A percentile compares a stretch with the other conserved stretches of the same genome.
phyloP scores from a whole-genome alignment of 2,888 invertebrate species.

The Venustoraphidia nigricollis region DNA sequence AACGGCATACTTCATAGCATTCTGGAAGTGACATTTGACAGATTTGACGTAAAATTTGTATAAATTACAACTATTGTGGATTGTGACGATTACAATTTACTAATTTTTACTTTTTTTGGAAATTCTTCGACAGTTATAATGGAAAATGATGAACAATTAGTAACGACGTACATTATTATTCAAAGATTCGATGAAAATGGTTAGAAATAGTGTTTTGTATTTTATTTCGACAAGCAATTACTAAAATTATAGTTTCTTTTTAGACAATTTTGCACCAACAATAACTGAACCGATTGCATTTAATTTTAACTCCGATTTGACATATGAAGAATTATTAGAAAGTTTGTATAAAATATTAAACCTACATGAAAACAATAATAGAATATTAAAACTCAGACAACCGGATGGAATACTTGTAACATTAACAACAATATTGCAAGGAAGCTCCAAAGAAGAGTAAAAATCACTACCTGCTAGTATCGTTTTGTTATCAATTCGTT shows the following conservation, averaged over 20 bases:
- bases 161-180: not conserved
- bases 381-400: slow-evolving; percentile 30
- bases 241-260: too few relatives aligned
- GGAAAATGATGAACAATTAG: not conserved
- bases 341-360: slow-evolving; percentile 17
- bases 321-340: too few relatives aligned
- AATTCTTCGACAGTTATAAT: not conserved
- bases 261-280: too few relatives aligned
- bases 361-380: slow-evolving; percentile 22
- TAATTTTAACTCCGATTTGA: too few relatives aligned
- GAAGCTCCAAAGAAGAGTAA: slow-evolving; percentile 21
- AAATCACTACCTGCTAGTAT: slow-evolving; percentile 1
- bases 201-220: not conserved
- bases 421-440: slow-evolving; percentile 25
- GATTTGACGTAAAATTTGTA: too few relatives aligned
- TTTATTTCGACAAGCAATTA: not conserved
- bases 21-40: too few relatives aligned
- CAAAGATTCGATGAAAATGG: not conserved
- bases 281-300: too few relatives aligned
- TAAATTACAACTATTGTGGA: too few relatives aligned
- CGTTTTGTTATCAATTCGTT: slow-evolving; percentile 1
- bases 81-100: too few relatives aligned
- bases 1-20: too few relatives aligned
- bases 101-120: not conserved
- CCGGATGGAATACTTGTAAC: slow-evolving; percentile 28